A percentile compares a stretch with the other conserved stretches of the same genome.
phyloP scores from a whole-genome alignment of 2,797 vertebrate genomes.

The Sebastes goodei region DNA sequence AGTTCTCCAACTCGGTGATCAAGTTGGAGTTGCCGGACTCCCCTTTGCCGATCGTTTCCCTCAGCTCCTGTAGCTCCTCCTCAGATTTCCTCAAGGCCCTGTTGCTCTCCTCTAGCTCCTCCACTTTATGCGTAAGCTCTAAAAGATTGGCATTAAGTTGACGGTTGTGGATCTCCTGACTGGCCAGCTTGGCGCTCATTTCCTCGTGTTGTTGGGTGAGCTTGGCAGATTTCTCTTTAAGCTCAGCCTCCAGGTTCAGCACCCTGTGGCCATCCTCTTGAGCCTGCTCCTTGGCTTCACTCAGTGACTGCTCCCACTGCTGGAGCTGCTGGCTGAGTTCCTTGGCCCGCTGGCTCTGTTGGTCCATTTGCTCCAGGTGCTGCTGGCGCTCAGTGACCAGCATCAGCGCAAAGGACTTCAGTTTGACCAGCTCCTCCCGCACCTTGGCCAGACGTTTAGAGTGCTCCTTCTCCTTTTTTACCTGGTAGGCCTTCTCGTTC shows the following conservation, averaged over 20 bases:
- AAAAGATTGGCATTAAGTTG: slow-evolving; percentile 90
- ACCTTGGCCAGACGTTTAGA: slow-evolving; percentile 90
- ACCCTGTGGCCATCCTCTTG: slow-evolving; percentile 91
- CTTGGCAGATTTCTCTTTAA: slow-evolving; percentile 88
- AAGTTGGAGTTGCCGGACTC: slow-evolving; percentile 94
- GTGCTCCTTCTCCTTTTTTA: slow-evolving; percentile 94
- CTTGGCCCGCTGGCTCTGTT: slow-evolving; percentile 92
- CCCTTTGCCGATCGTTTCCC: slow-evolving; percentile 91
- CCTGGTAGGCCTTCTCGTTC: slow-evolving; percentile 95
- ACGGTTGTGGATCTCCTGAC: slow-evolving; percentile 88
- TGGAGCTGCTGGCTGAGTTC: slow-evolving; percentile 91
- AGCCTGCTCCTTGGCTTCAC: slow-evolving; percentile 81
- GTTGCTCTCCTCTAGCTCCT: slow-evolving; percentile 92
- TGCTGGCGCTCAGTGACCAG: slow-evolving; percentile 98
- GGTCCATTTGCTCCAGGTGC: slow-evolving; percentile 95
- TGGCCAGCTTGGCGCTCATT: slow-evolving; percentile 89
- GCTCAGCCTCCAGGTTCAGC: slow-evolving; percentile 88
- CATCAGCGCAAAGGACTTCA: slow-evolving; percentile 98
- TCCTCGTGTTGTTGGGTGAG: slow-evolving; percentile 93
- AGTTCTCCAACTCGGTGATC: slow-evolving; percentile 93
- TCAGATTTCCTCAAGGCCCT: slow-evolving; percentile 89
- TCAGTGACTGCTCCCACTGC: slow-evolving; percentile 90
- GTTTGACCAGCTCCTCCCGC: slow-evolving; percentile 93
- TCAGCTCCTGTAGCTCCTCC: slow-evolving; percentile 91
- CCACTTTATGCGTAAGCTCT: slow-evolving; percentile 87